phyloP scores from a whole-genome alignment of 2,797 vertebrate genomes.

The Diceros bicornis region DNA sequence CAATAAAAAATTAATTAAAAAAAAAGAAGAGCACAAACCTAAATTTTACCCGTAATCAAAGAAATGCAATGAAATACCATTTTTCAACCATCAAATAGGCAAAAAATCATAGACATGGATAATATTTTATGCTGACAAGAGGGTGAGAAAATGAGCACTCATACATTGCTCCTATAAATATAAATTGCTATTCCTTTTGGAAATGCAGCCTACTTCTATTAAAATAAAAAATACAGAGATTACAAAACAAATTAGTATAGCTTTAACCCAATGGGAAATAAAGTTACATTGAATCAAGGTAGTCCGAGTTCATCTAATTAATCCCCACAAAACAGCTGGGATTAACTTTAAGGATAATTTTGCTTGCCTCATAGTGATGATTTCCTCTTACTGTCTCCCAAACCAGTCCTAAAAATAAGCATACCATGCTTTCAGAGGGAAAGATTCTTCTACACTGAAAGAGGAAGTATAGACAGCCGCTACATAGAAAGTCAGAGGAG shows the following conservation, averaged over 20 bases:
- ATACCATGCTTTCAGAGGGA: not conserved
- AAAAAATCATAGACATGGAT: not conserved
- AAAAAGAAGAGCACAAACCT: not conserved
- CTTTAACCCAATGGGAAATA: not conserved
- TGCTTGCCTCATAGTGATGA: not conserved
- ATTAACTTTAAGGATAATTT: constrained; percentile 16
- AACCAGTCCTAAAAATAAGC: not conserved
- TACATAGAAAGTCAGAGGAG: not conserved
- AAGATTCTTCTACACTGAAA: not conserved
- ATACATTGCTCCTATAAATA: not conserved
- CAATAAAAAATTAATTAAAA: no score
- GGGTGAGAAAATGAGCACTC: not conserved
- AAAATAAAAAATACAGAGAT: not conserved
- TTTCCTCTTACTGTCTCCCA: not conserved
- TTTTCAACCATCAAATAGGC: not conserved
- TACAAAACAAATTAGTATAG: not conserved
- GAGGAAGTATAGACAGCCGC: not conserved
- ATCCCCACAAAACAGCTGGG: not conserved
- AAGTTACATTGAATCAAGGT: not conserved
- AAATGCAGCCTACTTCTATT: not conserved
- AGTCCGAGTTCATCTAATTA: not conserved
- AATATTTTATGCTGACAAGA: not conserved
- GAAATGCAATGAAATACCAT: not conserved
- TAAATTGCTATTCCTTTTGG: not conserved
- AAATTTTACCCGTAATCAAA: not conserved